Base-by-base conservation (phyloP, 1,140 invertebrate species). In the Helicoverpa armigera region DNA sequence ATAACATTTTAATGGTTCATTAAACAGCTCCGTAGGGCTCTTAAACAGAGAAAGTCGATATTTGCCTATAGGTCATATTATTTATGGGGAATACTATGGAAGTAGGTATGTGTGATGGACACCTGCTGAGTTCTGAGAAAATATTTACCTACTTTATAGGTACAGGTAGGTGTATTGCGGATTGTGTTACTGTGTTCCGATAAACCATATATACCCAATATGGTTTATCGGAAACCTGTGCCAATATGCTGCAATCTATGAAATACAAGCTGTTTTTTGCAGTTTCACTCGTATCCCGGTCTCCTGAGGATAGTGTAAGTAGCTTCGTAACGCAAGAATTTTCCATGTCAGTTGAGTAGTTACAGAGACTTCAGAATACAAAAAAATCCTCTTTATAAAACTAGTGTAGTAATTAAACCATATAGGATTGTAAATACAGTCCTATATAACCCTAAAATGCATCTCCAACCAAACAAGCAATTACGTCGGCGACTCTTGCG, bases 1-100 rank as follows among this genome's bases (percentile, higher is more conserved):
- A 82, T 80, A 73, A 63, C 29, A 58, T 65, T 70, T 58, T 65
- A 75, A 60, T 48, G 56, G 13, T 79, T 82, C 80, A 82, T 80
- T 77, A 82, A 82, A 73, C 61, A 54, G 58, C 48, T 63, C 18
- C n/a, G 67, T 56, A 18, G n/a, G n/a, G 13, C 63, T 79, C 79
- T 69, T 79, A 23, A 69, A 50, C 63, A 56, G 80, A 81, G 80
- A 81, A 80, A 81, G 76, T 23, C 54, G n/a, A 53, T 56, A 51
- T 74, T 74, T 74, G 72, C 72, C 10, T 65, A 23, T 1, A 61
- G 53, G 29, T 53, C 53, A 54, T 79, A 77, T 79, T 79, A 77
- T 79, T 70, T 70, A 70, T 54, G 58, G 60, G 35, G 13, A 56
- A 35, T 14, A 69, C 53, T 50, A 23, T 16, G 18, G 16, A 5